Conservation (phyloP, 2,888 invertebrate genomes). For the Synanthedon myopaeformis region DNA sequence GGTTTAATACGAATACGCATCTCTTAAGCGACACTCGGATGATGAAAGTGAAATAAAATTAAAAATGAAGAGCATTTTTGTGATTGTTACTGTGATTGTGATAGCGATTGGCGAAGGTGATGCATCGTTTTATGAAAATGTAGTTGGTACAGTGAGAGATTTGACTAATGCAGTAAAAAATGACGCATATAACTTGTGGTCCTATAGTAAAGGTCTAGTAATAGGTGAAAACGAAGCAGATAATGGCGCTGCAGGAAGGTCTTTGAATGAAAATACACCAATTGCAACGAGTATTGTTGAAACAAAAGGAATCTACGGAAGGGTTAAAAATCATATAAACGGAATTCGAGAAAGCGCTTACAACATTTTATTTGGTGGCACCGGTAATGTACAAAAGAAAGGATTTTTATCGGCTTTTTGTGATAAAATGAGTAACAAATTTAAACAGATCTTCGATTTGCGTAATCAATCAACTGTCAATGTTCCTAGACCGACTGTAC, state of each 20-base stretch:
- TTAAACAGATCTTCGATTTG: not conserved
- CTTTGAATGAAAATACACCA: not conserved
- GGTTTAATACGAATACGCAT: not conserved
- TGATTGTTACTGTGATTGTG: constrained; percentile 1
- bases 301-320: not conserved
- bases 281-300: not conserved
- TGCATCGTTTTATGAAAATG: constrained; percentile 9
- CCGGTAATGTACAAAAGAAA: not conserved
- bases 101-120: constrained; percentile 1
- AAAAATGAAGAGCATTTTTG: constrained; percentile 4
- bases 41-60: not conserved
- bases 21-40: not conserved
- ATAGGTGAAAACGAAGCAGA: constrained; percentile 6
- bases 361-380: not conserved
- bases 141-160: constrained; percentile 9
- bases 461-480: not conserved
- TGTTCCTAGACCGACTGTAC: not conserved
- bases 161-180: constrained; percentile 8
- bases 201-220: constrained; percentile 10
- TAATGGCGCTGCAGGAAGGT: not conserved
- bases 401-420: not conserved
- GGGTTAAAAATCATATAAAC: not conserved
- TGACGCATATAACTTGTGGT: constrained; percentile 8
- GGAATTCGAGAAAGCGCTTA: not conserved
- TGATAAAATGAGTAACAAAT: not conserved